These are phyloP conservation scores for Polydrusus tereticollis DNA, from an alignment of 2,888 invertebrate genomes.

Conservation along the genomic window DNA sequence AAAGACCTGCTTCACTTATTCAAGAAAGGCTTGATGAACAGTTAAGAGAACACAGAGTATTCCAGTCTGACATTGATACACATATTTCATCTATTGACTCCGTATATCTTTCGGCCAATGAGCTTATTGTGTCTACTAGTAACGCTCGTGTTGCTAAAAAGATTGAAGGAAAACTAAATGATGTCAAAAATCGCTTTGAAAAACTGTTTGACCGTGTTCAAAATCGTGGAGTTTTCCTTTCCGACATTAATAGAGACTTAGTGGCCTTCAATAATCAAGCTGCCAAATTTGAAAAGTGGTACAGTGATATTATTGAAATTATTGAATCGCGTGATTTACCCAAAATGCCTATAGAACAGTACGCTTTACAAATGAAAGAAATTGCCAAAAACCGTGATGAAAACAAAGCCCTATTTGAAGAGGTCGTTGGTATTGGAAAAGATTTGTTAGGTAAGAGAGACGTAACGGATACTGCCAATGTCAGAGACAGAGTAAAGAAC, in stretches of 20 bases:
- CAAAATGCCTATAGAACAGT: conserved; percentile 76
- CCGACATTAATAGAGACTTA: conserved; percentile 80
- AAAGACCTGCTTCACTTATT: conserved; percentile 88
- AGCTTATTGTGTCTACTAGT: conserved; percentile 83
- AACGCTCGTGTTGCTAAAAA: conserved; percentile 91
- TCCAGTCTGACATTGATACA: conserved; percentile 87
- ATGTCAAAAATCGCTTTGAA: conserved; percentile 87
- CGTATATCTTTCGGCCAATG: conserved; percentile 82
- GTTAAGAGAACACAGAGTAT: conserved; percentile 85
- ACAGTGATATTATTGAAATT: conserved; percentile 77
- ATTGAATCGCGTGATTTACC: conserved; percentile 81
- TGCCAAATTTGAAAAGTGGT: conserved; percentile 79
- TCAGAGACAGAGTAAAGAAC: conserved; percentile 86
- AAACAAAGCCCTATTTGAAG: conserved; percentile 79
- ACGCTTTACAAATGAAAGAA: conserved; percentile 71
- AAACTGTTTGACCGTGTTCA: conserved; percentile 85
- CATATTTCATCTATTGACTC: conserved; percentile 89
- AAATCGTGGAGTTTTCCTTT: conserved; percentile 85
- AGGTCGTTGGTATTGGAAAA: conserved; percentile 85
- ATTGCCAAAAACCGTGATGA: conserved; percentile 65
- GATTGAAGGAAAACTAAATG: conserved; percentile 89
- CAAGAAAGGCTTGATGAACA: conserved; percentile 92
- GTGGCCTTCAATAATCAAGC: conserved; percentile 78
- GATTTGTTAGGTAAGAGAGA: conserved; percentile 86
- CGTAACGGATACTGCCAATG: conserved; percentile 86